A percentile compares a stretch with the other conserved stretches of the same genome.
phyloP scores from a whole-genome alignment of 2,113 vertebrate genomes.

The Suncus etruscus region DNA sequence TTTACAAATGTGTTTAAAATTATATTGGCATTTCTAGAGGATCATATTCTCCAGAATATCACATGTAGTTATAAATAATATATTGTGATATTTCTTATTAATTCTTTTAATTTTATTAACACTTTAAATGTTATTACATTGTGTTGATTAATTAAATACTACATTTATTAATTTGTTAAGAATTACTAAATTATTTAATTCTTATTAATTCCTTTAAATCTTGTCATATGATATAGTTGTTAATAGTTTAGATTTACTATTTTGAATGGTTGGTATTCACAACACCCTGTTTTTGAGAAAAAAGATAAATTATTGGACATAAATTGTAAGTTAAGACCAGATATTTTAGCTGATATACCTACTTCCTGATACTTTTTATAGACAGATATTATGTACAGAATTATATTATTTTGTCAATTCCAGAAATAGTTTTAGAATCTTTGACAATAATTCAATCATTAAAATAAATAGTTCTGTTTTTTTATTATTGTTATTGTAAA shows the following conservation, averaged over 20 bases:
- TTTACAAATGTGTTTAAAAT: neutral
- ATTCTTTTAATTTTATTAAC: too few species aligned
- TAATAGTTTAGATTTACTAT: neutral
- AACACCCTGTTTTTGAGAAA: neutral
- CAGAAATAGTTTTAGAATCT: neutral
- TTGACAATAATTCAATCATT: neutral
- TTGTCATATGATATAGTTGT: neutral
- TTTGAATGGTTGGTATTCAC: neutral
- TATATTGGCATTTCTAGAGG: neutral
- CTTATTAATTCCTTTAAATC: neutral
- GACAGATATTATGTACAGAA: neutral
- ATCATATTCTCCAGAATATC: neutral
- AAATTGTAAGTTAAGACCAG: neutral
- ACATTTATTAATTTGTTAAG: too few species aligned
- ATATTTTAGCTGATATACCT: neutral
- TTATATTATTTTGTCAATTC: neutral
- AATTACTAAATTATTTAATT: too few species aligned
- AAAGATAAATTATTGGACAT: neutral
- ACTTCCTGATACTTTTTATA: neutral
- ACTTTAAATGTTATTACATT: too few species aligned
- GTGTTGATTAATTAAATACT: too few species aligned
- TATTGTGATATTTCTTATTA: neutral
- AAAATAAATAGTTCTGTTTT: neutral
- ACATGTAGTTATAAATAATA: neutral
- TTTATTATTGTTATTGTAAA: neutral